Evolutionary conservation across 2,113 vertebrate species (phyloP).

Genomic region (Astur gentilis): DNA sequence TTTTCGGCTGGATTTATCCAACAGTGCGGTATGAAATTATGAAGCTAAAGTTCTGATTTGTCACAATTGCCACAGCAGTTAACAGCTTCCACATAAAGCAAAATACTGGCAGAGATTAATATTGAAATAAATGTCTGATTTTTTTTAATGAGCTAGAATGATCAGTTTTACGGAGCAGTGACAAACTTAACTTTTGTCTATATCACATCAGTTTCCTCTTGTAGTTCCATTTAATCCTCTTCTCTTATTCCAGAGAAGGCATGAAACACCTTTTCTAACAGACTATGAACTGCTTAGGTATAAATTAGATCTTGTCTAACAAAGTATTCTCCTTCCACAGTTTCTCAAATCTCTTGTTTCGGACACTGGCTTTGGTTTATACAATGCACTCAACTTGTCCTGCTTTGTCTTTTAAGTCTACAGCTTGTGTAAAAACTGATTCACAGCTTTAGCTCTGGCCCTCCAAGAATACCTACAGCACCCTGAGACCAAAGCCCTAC

Average conservation of each 20-base stretch:
- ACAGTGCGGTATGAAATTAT: not conserved
- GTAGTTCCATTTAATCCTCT: not conserved
- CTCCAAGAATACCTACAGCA: not conserved
- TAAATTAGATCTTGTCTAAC: not conserved
- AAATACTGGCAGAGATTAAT: not conserved
- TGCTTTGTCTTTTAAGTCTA: not conserved
- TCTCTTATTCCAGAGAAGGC: not conserved
- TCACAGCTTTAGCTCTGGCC: not conserved
- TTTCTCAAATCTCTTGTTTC: not conserved
- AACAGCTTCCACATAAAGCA: not conserved
- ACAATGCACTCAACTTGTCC: not conserved
- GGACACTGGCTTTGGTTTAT: not conserved
- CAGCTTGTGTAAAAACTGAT: not conserved
- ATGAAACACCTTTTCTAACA: not conserved
- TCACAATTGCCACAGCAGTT: not conserved
- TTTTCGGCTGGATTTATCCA: not conserved
- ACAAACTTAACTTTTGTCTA: not conserved
- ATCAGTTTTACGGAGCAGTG: not conserved
- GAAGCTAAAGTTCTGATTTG: not conserved
- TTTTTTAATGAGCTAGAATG: not conserved
- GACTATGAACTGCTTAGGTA: not conserved
- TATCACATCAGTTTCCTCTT: not conserved
- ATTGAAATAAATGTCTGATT: not conserved
- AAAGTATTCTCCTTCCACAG: not conserved
- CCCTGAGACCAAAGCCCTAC: not conserved